These are phyloP conservation scores for Gonatopus flavifemur DNA, from an alignment of 1,140 invertebrate genomes.

Conservation along the genomic window DNA sequence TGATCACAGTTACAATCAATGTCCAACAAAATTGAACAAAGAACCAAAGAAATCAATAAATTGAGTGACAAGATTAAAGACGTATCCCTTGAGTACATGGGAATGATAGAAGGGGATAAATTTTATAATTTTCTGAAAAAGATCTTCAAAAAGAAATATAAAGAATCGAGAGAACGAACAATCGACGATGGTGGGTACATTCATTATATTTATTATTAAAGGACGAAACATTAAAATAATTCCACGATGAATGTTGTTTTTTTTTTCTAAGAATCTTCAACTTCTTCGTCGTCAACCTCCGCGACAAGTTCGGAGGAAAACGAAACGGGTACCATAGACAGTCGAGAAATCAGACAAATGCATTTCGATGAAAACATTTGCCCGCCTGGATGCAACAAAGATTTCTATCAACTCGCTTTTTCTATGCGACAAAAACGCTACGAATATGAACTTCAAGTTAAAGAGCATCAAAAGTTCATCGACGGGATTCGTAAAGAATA, in stretches of 20 bases:
- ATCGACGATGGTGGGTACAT: constrained; percentile 44
- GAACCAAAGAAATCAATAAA: constrained; percentile 25
- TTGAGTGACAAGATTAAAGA: constrained; percentile 63
- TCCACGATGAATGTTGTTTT: constrained; percentile 7
- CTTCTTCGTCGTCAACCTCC: constrained; percentile 54
- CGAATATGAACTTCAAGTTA: constrained; percentile 50
- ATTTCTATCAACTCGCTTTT: constrained; percentile 68
- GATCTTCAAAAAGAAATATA: constrained; percentile 78
- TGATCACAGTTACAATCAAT: constrained; percentile 26
- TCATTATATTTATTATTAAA: too few species aligned
- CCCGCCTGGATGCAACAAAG: constrained; percentile 71
- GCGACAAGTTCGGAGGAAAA: constrained; percentile 61
- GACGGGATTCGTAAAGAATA: constrained; percentile 53
- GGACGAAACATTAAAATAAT: constrained; percentile 5
- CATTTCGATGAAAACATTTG: constrained; percentile 74
- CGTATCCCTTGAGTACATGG: constrained; percentile 61
- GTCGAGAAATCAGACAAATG: constrained; percentile 64
- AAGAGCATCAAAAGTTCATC: constrained; percentile 50
- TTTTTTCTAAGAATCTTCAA: constrained; percentile 42
- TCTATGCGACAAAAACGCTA: constrained; percentile 62
- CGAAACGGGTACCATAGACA: constrained; percentile 62
- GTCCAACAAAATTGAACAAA: constrained; percentile 19
- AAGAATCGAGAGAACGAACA: constrained; percentile 60
- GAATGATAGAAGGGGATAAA: constrained; percentile 68
- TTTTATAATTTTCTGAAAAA: constrained; percentile 73